These are phyloP conservation scores for Hydropsyche tenuis DNA, from an alignment of 1,140 invertebrate species.

Conservation along the genomic window DNA sequence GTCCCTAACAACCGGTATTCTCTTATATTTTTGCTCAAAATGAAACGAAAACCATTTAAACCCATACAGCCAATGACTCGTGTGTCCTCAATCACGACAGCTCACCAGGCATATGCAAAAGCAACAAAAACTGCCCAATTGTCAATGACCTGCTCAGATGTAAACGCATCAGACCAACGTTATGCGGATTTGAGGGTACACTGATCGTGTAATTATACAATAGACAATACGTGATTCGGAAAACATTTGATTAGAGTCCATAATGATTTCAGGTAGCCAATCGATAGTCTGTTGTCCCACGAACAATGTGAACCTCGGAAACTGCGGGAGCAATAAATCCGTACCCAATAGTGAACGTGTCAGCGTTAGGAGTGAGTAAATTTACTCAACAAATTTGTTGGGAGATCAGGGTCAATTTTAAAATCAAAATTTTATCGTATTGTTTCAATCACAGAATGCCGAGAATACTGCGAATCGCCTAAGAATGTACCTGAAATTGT, in stretches of 20 bases:
- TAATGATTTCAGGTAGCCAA: too few relatives aligned
- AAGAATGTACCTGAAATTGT: not conserved
- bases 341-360: not conserved
- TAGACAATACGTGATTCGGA: too few relatives aligned
- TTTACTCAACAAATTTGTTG: too few relatives aligned
- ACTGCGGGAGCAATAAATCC: too few relatives aligned
- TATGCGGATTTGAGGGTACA: constrained; percentile 1
- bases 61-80: not conserved
- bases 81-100: not conserved
- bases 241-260: too few relatives aligned
- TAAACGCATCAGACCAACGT: not conserved
- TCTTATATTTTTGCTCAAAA: not conserved
- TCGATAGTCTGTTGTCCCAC: too few relatives aligned
- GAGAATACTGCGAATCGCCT: not conserved
- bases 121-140: not conserved
- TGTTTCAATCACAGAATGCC: not conserved
- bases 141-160: not conserved
- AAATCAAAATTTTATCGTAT: too few relatives aligned
- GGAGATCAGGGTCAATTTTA: too few relatives aligned
- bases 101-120: not conserved
- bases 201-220: not conserved
- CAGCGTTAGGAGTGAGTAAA: too few relatives aligned
- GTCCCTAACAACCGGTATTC: not conserved
- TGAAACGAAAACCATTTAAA: not conserved
- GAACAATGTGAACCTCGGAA: not conserved